Percentiles rank a stretch among this genome's conserved stretches.
Evolutionary conservation across 2,797 vertebrate species (phyloP).

Genomic region (Rhinichthys osculus): DNA sequence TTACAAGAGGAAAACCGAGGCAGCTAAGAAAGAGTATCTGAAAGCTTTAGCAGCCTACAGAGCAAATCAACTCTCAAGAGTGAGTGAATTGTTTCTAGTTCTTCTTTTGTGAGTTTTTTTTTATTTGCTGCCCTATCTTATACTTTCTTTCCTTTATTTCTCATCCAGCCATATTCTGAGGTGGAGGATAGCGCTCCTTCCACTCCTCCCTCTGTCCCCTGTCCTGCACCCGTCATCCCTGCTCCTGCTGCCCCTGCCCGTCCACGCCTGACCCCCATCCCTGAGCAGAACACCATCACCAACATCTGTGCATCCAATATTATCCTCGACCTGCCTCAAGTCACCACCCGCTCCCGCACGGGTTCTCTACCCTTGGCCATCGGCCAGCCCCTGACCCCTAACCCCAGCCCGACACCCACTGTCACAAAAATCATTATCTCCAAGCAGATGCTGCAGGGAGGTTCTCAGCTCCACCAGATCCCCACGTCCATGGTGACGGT

Average conservation of each 20-base stretch:
- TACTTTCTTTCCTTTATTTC: neutral
- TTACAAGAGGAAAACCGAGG: conserved; percentile 93
- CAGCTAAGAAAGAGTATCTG: conserved; percentile 90
- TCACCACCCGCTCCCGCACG: conserved; percentile 81
- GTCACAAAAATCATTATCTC: conserved; percentile 92
- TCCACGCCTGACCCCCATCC: conserved; percentile 52
- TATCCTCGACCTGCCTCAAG: conserved; percentile 81
- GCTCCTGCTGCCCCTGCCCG: conserved; percentile 22
- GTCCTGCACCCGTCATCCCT: conserved; percentile 46
- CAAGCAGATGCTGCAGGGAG: conserved; percentile 76
- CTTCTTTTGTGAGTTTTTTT: neutral
- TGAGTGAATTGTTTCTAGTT: conserved; percentile 59
- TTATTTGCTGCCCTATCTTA: neutral
- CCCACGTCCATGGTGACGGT: conserved; percentile 84
- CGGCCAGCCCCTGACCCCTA: conserved; percentile 56
- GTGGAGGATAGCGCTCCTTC: conserved; percentile 83
- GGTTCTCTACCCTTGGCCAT: conserved; percentile 78
- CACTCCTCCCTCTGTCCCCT: conserved; percentile 65
- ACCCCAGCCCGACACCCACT: conserved; percentile 67
- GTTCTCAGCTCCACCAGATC: conserved; percentile 72
- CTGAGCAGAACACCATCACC: conserved; percentile 85
- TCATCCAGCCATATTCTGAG: conserved; percentile 80
- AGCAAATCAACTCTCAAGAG: conserved; percentile 83
- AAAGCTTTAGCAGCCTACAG: conserved; percentile 88
- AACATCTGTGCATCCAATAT: conserved; percentile 87